phyloP scores from a whole-genome alignment of 2,797 vertebrate species.

The Sylvilagus floridanus region DNA sequence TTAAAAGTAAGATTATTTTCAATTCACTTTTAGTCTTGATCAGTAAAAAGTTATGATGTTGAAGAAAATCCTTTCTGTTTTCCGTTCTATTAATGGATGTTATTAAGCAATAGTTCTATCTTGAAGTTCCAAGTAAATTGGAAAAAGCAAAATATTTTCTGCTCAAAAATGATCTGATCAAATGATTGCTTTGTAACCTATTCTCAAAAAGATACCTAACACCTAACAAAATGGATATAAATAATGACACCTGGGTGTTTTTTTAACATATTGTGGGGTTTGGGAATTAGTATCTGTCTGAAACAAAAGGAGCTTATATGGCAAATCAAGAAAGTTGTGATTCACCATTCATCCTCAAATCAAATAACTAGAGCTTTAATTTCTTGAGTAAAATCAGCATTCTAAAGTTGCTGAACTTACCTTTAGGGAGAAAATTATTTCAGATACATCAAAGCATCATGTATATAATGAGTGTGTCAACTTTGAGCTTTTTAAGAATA shows the following conservation, averaged over 20 bases:
- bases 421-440: slow-evolving; percentile 60
- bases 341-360: not conserved
- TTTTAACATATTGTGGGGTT: not conserved
- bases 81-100: slow-evolving; percentile 13
- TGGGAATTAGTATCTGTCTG: slow-evolving; percentile 35
- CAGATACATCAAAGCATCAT: not conserved
- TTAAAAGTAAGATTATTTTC: not conserved
- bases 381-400: slow-evolving; percentile 47
- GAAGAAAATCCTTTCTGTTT: slow-evolving; percentile 17
- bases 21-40: slow-evolving; percentile 31
- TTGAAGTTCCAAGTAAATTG: slow-evolving; percentile 13
- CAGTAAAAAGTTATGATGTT: slow-evolving; percentile 9
- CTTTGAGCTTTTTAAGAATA: slow-evolving; percentile 40
- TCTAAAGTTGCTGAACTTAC: slow-evolving; percentile 58
- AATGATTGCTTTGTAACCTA: not conserved
- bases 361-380: slow-evolving; percentile 35
- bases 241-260: not conserved
- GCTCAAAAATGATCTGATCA: not conserved
- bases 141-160: slow-evolving; percentile 28
- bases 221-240: not conserved
- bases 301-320: not conserved
- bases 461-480: slow-evolving; percentile 43
- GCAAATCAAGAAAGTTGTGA: slow-evolving; percentile 40
- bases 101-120: not conserved
- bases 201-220: not conserved